phyloP scores from a whole-genome alignment of 2,888 invertebrate genomes.

The Hedya salicella region DNA sequence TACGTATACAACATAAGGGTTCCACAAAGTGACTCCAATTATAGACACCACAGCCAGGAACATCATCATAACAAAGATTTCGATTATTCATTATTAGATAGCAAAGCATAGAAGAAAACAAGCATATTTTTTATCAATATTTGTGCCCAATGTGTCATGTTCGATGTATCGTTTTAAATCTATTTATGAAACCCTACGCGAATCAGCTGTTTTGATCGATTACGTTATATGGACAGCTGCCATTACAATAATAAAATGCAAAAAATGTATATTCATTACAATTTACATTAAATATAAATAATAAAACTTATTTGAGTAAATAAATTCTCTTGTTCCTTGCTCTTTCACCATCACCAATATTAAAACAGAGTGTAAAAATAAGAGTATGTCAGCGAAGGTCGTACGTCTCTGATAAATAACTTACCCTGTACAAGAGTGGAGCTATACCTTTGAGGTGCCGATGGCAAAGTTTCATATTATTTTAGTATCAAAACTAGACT shows the following conservation, averaged over 20 bases:
- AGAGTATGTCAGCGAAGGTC: constrained; percentile 50
- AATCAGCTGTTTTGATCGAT: constrained; percentile 70
- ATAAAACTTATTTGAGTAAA: constrained; percentile 83
- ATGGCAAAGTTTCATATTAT: constrained; percentile 44
- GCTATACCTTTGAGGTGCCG: constrained; percentile 45
- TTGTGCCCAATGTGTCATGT: constrained; percentile 85
- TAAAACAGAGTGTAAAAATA: constrained; percentile 80
- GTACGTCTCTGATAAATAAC: constrained; percentile 41
- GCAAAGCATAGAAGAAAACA: constrained; percentile 70
- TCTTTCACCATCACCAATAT: constrained; percentile 76
- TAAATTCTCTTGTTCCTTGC: constrained; percentile 85
- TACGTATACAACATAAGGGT: constrained; percentile 58
- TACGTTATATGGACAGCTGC: constrained; percentile 81
- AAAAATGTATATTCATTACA: constrained; percentile 74
- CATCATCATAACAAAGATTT: constrained; percentile 60
- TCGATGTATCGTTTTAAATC: constrained; percentile 82
- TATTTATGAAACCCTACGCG: constrained; percentile 77
- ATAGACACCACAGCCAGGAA: constrained; percentile 62
- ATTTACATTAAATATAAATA: constrained; percentile 76
- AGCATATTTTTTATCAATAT: constrained; percentile 72
- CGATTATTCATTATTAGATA: constrained; percentile 59
- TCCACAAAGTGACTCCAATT: constrained; percentile 64
- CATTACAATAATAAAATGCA: constrained; percentile 82
- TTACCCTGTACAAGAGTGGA: constrained; percentile 55
- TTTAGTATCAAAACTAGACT: constrained; percentile 60